A percentile compares a stretch with the other conserved stretches of the same genome.
These are phyloP conservation scores for Elephantulus edwardii DNA, from an alignment of 2,113 vertebrate species.

Conservation along the genomic window DNA sequence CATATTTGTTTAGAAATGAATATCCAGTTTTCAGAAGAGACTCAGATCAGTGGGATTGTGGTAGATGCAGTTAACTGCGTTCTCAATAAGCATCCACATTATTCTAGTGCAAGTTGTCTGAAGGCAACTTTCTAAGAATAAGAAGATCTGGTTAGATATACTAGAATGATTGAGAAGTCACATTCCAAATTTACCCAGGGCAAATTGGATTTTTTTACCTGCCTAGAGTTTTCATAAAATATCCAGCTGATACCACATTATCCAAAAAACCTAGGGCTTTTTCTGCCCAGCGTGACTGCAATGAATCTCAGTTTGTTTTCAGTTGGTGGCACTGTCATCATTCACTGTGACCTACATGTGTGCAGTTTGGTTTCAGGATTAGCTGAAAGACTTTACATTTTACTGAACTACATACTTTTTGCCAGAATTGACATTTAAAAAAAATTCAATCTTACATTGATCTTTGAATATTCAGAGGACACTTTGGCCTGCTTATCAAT, in stretches of 20 bases:
- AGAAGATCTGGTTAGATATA: background rate
- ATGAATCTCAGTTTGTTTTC: conserved; percentile 58
- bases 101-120: background rate
- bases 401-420: conserved; percentile 40
- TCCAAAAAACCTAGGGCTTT: conserved; percentile 39
- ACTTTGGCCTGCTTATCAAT: conserved; percentile 22
- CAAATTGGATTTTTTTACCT: conserved; percentile 58
- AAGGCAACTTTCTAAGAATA: background rate
- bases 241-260: conserved; percentile 49
- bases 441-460: conserved; percentile 48
- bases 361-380: conserved; percentile 47
- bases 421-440: conserved; percentile 36
- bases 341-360: conserved; percentile 47
- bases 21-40: background rate
- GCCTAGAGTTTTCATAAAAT: conserved; percentile 41
- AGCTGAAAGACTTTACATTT: conserved; percentile 23
- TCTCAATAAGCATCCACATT: background rate
- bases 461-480: conserved; percentile 29
- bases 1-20: background rate
- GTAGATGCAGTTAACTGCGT: background rate
- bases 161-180: conserved; percentile 27
- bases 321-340: conserved; percentile 33
- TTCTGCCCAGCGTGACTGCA: background rate
- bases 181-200: conserved; percentile 17
- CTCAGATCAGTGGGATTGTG: background rate